Base-by-base conservation (phyloP, 2,888 invertebrate species). In the Zele albiditarsus region DNA sequence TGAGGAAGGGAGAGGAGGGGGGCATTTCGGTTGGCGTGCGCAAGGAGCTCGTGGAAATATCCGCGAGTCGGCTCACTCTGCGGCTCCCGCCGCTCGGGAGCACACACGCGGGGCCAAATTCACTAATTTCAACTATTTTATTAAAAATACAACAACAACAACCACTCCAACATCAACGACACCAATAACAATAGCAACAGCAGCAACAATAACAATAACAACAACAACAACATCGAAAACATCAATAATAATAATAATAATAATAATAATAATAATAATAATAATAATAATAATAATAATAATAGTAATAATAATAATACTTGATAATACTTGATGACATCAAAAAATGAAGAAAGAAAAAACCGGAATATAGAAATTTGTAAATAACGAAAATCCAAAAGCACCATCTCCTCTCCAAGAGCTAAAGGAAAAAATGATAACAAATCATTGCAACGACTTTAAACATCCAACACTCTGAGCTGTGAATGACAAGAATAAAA, bases 41-140 rank as follows among this genome's bases (percentile, higher is more conserved):
- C 76, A 78, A 76, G 82, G 82, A 83, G 85, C 82, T 86, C 83
- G 83, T 82, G 65, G 46, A 71, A 82, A 20, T 53, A 83, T 80
- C 85, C 84, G 84, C 83, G 85, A 85, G 84, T 82, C 84, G 83
- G 88, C 86, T 88, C 88, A 89, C 89, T 89, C 89, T 89, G 89
- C 89, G 89, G 89, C 89, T 89, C 89, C 89, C 89, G 89, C 88
- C 89, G 89, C 89, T 89, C 89, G 89, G 89, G 89, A 89, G 89
- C 89, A 89, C 84, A 89, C 88, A 89, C 89, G 89, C 89, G 88
- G 89, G 86, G 88, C 89, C 88, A 87, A 86, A 84, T 82, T 38
- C 38, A 85, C 84, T 87, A 83, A 87, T 85, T 85, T 83, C 80
- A 85, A 57, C 84, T 88, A 87, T 88, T 88, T 88, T 88, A 82